Evolutionary conservation across 2,113 vertebrate genomes (phyloP), one percentile per base, ranked within the genome.

Genomic region (Pterocles burchelli): DNA sequence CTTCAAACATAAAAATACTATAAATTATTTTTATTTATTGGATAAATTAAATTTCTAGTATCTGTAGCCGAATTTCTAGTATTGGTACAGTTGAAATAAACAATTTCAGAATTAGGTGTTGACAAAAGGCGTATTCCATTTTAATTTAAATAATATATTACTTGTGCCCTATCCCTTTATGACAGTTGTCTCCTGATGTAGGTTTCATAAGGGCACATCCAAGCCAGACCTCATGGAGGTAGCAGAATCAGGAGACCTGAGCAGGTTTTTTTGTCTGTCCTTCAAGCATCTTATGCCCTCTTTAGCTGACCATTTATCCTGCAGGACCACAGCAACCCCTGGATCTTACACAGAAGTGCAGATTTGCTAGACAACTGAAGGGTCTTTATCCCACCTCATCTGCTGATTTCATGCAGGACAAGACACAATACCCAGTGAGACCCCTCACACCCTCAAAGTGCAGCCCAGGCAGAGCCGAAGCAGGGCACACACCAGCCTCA

Each of bases 371-470:
- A 55, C 3, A 85, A 20, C 4, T 48, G n/a, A 71, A 71, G 7
- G 3, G 10, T 7, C 34, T 73, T 81, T 51, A 34, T 59, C 34
- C 14, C 31, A 34, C 11, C 7, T 25, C 29, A 21, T n/a, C 29
- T 78, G 17, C 43, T 54, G 1, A 1, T 72, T 75, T 85, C 20
- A 21, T 4, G n/a, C 25, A 59, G 28, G 36, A 25, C 13, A 34
- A 71, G 12, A 17, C 5, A n/a, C 57, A 7, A 20, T 17, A 45
- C 4, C 4, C 41, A 59, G 19, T 19, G 25, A 80, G 45, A 68
- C 1, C 7, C 4, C 6, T 63, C 18, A 25, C 28, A 78, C 38
- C 29, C 17, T 18, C 6, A 0, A 26, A 26, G 17, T 2, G 8
- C n/a, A 61, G 49, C 26, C 34, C 22, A 25, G 16, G 55, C 14